Conservation (phyloP, 2,888 invertebrate genomes). For the Kryphioiulus occultus region DNA sequence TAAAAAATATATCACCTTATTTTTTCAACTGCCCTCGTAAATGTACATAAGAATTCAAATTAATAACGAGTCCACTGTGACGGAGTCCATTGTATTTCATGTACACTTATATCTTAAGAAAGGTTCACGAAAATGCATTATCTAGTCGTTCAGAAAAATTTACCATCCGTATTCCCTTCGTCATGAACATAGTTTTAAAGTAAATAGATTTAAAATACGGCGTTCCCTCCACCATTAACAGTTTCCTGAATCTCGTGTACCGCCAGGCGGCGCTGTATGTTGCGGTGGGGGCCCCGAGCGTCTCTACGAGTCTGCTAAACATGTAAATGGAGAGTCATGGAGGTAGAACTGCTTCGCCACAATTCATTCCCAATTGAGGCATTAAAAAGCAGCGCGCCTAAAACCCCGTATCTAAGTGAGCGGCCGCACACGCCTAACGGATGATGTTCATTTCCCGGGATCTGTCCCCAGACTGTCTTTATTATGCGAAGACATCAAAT, state of each 20-base stretch:
- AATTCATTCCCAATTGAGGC: constrained; percentile 48
- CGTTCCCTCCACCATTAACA: no score
- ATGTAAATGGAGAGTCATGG: constrained; percentile 37
- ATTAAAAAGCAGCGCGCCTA: constrained; percentile 42
- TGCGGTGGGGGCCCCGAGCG: not conserved
- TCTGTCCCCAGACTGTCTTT: constrained; percentile 51
- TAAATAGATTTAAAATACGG: no score
- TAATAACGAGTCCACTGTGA: no score
- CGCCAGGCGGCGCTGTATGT: not conserved
- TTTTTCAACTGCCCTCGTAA: no score
- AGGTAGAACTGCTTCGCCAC: not conserved
- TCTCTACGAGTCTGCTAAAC: constrained; percentile 9
- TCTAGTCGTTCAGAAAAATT: no score
- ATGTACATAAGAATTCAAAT: no score
- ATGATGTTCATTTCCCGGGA: constrained; percentile 47
- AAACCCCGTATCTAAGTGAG: constrained; percentile 23
- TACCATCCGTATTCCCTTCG: no score
- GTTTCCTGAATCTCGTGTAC: not conserved
- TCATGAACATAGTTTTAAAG: no score
- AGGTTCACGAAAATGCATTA: no score
- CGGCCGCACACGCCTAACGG: not conserved
- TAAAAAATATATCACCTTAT: no score
- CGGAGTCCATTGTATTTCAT: no score
- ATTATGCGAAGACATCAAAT: constrained; percentile 47
- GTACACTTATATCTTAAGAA: no score